These are phyloP conservation scores for Carollia perspicillata DNA, from an alignment of 2,113 vertebrate species.

Conservation along the genomic window DNA sequence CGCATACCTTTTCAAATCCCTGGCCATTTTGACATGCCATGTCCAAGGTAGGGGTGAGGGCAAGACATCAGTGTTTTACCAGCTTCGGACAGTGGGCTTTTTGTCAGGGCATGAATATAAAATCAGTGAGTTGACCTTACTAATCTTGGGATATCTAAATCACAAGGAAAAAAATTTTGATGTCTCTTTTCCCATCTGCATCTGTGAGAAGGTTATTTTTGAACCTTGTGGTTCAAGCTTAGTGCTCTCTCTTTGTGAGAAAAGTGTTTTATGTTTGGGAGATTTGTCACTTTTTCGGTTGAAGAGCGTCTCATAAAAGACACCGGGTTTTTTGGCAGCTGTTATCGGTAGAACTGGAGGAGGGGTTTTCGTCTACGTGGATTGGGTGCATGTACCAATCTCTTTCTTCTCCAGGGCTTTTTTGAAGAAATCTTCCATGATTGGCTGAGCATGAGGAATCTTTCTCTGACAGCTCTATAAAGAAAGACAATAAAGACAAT, in stretches of 20 bases:
- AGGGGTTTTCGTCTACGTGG: conserved; percentile 37
- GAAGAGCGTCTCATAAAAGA: background rate
- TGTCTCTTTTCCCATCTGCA: background rate
- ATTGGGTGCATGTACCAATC: conserved; percentile 64
- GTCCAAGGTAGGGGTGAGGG: background rate
- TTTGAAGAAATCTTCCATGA: conserved; percentile 71
- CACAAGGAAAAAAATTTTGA: background rate
- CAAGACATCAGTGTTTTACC: background rate
- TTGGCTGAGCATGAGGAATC: conserved; percentile 70
- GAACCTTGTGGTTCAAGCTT: background rate
- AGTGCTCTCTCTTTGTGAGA: conserved; percentile 8
- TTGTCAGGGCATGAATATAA: background rate
- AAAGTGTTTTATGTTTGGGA: conserved; percentile 23
- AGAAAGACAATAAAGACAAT: conserved; percentile 74
- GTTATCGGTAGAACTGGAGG: conserved; percentile 11
- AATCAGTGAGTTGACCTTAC: background rate
- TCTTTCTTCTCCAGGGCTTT: conserved; percentile 67
- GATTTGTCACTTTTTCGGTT: conserved; percentile 4
- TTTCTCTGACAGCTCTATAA: conserved; percentile 73
- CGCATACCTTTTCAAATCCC: no score
- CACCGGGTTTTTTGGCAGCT: background rate
- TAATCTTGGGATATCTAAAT: background rate
- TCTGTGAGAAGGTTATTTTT: background rate
- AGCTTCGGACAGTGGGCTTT: background rate
- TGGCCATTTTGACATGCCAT: background rate